phyloP scores from a whole-genome alignment of 2,797 vertebrate genomes.

The Anguilla megastoma region DNA sequence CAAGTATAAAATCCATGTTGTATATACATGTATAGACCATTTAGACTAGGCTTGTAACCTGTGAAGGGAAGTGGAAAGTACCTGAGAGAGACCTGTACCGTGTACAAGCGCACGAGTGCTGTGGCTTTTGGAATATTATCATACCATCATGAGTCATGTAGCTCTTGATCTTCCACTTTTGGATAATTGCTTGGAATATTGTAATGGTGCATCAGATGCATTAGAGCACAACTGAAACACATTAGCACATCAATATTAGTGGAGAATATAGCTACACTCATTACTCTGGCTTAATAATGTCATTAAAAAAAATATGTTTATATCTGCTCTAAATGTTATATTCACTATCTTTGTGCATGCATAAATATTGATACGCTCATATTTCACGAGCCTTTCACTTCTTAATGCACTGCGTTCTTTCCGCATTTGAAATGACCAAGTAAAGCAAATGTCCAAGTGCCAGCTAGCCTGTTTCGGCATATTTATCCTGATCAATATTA shows the following conservation, averaged over 20 bases:
- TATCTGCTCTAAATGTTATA: not conserved
- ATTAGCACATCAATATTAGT: not conserved
- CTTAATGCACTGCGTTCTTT: not conserved
- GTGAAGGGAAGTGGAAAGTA: not conserved
- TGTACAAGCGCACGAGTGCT: not conserved
- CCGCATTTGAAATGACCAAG: not conserved
- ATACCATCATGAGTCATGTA: not conserved
- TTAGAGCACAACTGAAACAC: not conserved
- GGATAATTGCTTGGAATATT: not conserved
- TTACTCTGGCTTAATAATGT: constrained; percentile 1
- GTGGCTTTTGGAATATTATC: not conserved
- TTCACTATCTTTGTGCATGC: not conserved
- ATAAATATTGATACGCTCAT: not conserved
- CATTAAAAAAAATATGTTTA: not conserved
- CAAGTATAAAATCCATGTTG: not conserved
- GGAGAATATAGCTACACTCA: not conserved
- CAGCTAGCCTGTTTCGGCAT: not conserved
- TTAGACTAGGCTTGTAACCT: not conserved
- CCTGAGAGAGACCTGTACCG: not conserved
- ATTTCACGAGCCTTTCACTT: not conserved
- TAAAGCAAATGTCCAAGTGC: not conserved
- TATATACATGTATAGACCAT: not conserved
- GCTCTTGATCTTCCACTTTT: constrained; percentile 10
- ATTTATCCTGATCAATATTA: constrained; percentile 3
- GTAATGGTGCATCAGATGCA: not conserved